Evolutionary conservation across 2,113 vertebrate genomes (phyloP).

Genomic region (Mionectes macconnelli): DNA sequence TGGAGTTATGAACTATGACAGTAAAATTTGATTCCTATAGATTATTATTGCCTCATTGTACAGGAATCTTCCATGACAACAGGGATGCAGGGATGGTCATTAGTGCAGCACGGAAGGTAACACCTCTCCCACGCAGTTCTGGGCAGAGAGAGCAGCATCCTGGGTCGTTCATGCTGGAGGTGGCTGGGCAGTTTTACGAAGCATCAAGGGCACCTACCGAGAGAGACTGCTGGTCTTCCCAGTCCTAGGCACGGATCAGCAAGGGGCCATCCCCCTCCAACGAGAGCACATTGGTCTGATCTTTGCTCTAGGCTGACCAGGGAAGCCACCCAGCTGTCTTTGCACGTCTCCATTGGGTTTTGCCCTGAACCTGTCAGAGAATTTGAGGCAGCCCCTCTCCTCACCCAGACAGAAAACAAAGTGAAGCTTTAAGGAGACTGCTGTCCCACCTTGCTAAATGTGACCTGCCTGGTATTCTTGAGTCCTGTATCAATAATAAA

Average conservation of each 20-base stretch:
- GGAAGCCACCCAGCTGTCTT: not conserved
- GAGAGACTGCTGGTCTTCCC: not conserved
- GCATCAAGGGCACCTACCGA: not conserved
- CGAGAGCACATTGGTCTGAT: not conserved
- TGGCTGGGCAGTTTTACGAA: not conserved
- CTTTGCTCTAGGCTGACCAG: fast-evolving
- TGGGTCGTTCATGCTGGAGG: fast-evolving
- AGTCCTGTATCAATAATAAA: not conserved
- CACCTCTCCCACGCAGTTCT: not conserved
- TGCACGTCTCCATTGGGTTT: not conserved
- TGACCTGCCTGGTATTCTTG: not conserved
- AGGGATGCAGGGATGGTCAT: not conserved
- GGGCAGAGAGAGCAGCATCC: not conserved
- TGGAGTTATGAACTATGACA: not conserved
- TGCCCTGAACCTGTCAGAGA: not conserved
- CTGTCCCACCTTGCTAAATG: not conserved
- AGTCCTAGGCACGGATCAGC: not conserved
- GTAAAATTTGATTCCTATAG: not conserved
- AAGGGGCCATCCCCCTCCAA: fast-evolving
- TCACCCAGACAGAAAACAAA: not conserved
- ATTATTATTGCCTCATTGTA: not conserved
- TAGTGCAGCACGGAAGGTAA: not conserved
- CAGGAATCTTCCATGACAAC: not conserved
- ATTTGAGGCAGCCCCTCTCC: not conserved
- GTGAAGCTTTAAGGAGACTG: not conserved